These are phyloP conservation scores for Hylaeus volcanicus DNA, from an alignment of 1,140 invertebrate genomes.

Conservation along the genomic window DNA sequence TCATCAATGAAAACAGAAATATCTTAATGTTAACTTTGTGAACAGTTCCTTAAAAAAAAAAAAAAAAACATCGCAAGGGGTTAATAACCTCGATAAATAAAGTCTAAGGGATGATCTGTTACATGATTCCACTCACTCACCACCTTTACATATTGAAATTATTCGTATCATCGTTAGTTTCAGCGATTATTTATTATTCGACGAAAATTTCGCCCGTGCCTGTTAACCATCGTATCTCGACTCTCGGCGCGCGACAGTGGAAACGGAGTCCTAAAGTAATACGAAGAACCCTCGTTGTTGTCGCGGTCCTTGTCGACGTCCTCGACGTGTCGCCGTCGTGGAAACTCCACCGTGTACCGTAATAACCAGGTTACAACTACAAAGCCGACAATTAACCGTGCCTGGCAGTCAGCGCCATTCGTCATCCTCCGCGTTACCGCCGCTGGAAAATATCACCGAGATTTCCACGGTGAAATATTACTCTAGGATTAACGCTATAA, in stretches of 20 bases:
- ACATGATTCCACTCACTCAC: too few relatives aligned
- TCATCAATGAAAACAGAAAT: too few relatives aligned
- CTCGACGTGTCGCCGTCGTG: background rate
- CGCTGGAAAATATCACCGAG: slow-evolving; percentile 31
- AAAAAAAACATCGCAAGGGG: too few relatives aligned
- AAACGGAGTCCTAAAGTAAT: background rate
- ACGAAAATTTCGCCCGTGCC: background rate
- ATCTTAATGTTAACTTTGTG: too few relatives aligned
- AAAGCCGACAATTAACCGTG: slow-evolving; percentile 49
- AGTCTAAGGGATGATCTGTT: too few relatives aligned
- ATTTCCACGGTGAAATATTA: slow-evolving; percentile 41
- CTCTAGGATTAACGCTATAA: slow-evolving; percentile 32
- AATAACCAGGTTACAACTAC: slow-evolving; percentile 34
- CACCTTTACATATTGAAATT: too few relatives aligned
- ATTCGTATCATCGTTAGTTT: too few relatives aligned
- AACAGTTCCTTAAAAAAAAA: too few relatives aligned
- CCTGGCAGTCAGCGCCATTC: background rate
- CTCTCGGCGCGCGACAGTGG: background rate
- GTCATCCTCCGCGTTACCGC: slow-evolving; percentile 22
- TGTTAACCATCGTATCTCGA: background rate
- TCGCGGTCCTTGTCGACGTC: background rate
- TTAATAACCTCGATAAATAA: too few relatives aligned
- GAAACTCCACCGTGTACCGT: slow-evolving; percentile 4
- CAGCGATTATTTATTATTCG: too few relatives aligned
- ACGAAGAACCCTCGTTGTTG: background rate